A percentile compares a stretch with the other conserved stretches of the same genome.
Conservation (phyloP, 2,113 vertebrate species). For the Sceloporus undulatus region DNA sequence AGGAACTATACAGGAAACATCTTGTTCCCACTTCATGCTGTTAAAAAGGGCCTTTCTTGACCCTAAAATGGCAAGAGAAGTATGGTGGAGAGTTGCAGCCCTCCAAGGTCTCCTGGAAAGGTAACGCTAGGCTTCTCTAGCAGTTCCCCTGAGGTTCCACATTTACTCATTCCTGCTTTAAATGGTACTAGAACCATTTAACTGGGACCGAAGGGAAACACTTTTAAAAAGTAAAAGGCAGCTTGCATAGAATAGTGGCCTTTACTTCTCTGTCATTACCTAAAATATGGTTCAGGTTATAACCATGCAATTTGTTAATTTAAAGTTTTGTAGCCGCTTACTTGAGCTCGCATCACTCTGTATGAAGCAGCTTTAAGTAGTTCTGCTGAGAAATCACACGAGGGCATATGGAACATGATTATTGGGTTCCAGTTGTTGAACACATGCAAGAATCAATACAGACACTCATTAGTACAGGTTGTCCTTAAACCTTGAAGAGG, state of each 20-base stretch:
- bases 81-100: too few species aligned
- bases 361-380: slow-evolving; percentile 13
- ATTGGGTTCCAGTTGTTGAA: slow-evolving; percentile 14
- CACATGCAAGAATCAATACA: neutral
- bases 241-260: too few species aligned
- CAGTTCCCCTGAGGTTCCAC: too few species aligned
- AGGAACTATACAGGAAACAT: too few species aligned
- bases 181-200: too few species aligned
- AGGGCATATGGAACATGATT: slow-evolving; percentile 28
- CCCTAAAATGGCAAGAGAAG: too few species aligned
- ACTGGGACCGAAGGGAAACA: neutral
- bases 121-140: too few species aligned
- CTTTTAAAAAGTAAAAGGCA: neutral
- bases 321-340: neutral
- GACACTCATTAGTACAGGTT: slow-evolving; percentile 5
- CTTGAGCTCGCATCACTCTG: neutral
- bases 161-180: too few species aligned
- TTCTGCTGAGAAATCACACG: neutral
- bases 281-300: neutral
- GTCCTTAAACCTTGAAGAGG: neutral
- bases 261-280: neutral
- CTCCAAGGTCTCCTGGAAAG: too few species aligned
- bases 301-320: neutral
- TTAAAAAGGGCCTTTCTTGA: too few species aligned
- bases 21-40: too few species aligned